A percentile compares a stretch with the other conserved stretches of the same genome.
Evolutionary conservation across 2,113 vertebrate species (phyloP).

Genomic region (Megaceryle torquata): DNA sequence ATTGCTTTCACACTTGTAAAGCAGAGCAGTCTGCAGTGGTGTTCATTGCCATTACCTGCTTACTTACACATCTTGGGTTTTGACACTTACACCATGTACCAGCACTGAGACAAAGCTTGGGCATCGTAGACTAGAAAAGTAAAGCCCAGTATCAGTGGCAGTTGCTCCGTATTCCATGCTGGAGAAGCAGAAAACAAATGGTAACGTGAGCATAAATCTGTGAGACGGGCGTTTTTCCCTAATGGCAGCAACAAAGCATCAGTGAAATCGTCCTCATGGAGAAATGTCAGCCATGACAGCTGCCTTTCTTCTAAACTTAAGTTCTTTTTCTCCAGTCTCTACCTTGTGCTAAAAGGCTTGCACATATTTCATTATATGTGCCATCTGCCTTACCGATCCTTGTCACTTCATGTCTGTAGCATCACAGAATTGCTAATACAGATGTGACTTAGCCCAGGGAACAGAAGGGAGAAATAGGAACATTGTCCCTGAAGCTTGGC

Average conservation of each 20-base stretch:
- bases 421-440: background rate
- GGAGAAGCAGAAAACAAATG: background rate
- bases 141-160: background rate
- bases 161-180: background rate
- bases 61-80: background rate
- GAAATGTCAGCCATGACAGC: background rate
- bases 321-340: background rate
- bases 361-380: background rate
- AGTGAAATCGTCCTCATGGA: background rate
- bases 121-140: background rate
- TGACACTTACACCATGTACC: background rate
- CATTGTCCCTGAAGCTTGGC: background rate
- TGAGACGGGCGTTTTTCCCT: background rate
- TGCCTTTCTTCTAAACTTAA: background rate
- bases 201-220: background rate
- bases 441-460: background rate
- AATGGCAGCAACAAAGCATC: background rate
- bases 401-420: background rate
- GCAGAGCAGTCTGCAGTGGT: background rate
- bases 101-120: background rate
- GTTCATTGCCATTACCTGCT: background rate
- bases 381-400: background rate
- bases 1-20: background rate
- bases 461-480: background rate
- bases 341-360: background rate